Conservation (phyloP, 2,113 vertebrate species). For the Bombycilla garrulus region DNA sequence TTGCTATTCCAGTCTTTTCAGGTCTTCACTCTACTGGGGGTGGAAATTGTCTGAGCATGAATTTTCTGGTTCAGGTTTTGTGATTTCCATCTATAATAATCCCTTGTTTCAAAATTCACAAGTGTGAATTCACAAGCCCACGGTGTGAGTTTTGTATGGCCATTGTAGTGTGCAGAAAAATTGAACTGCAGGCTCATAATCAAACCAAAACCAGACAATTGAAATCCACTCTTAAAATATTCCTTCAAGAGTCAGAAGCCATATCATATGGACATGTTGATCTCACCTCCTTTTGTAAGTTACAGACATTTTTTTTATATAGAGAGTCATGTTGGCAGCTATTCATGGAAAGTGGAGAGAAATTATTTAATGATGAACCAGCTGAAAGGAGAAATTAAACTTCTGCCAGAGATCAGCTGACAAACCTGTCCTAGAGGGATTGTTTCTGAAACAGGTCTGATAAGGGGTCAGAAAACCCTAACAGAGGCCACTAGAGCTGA, state of each 20-base stretch:
- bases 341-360: not conserved
- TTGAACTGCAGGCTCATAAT: not conserved
- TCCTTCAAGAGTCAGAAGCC: not conserved
- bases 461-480: not conserved
- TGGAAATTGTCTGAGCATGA: not conserved
- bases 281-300: not conserved
- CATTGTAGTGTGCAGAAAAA: not conserved
- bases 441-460: not conserved
- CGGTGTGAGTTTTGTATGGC: not conserved
- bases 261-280: not conserved
- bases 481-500: not conserved
- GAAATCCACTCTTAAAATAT: not conserved
- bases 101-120: not conserved
- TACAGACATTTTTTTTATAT: not conserved
- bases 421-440: not conserved
- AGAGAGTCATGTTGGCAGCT: not conserved
- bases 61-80: not conserved
- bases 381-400: conserved; percentile 26
- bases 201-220: not conserved
- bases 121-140: not conserved
- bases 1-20: not conserved
- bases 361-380: not conserved
- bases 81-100: not conserved
- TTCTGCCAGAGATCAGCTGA: not conserved
- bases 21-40: not conserved